Conservation (phyloP, 2,797 vertebrate species). For the Discoglossus pictus region DNA sequence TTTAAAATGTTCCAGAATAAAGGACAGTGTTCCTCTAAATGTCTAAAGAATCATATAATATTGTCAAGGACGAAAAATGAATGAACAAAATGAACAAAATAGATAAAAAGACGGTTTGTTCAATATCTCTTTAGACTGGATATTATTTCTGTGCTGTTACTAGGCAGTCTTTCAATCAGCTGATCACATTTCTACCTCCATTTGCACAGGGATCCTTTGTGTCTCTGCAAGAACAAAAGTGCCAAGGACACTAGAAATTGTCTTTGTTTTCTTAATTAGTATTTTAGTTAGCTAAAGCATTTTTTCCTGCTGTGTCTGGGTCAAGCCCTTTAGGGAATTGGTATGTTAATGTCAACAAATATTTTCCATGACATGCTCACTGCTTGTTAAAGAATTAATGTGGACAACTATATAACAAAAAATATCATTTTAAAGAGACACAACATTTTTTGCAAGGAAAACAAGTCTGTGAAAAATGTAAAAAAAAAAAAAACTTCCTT, state of each 20-base stretch:
- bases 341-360: constrained; percentile 21
- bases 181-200: too few relatives aligned
- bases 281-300: constrained; percentile 13
- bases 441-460: too few relatives aligned
- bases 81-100: too few relatives aligned
- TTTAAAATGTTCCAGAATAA: background rate
- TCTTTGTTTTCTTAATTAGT: constrained; percentile 38
- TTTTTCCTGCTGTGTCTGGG: constrained; percentile 23
- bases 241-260: constrained; percentile 38
- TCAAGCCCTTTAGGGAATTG: constrained; percentile 6
- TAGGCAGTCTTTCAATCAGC: too few relatives aligned
- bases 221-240: constrained; percentile 4
- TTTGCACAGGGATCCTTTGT: constrained; percentile 14
- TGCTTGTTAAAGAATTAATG: constrained; percentile 17
- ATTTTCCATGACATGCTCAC: constrained; percentile 26
- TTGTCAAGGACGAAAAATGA: background rate
- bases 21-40: background rate
- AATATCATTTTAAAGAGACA: too few relatives aligned
- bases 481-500: too few relatives aligned
- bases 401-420: too few relatives aligned
- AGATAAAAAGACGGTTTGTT: background rate
- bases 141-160: too few relatives aligned
- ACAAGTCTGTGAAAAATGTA: too few relatives aligned
- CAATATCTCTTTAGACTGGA: too few relatives aligned
- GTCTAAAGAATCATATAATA: background rate